These are phyloP conservation scores for Drosophila setosimentum DNA, from an alignment of 2,888 invertebrate species.

Conservation along the genomic window DNA sequence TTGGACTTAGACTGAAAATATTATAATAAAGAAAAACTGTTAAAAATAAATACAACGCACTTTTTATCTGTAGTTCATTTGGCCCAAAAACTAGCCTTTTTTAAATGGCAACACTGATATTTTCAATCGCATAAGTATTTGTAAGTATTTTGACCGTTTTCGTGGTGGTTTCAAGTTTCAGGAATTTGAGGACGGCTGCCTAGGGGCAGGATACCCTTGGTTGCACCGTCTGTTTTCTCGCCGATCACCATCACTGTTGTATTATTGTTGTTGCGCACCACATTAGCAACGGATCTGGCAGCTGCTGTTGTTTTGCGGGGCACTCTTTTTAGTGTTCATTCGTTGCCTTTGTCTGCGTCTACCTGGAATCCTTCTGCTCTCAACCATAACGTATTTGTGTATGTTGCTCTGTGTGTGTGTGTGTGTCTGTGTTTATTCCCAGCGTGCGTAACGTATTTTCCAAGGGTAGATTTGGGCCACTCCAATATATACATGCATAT, in stretches of 20 bases:
- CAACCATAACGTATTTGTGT: background rate
- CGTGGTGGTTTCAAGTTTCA: conserved; percentile 62
- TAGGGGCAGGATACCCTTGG: conserved; percentile 41
- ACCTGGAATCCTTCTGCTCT: conserved; percentile 50
- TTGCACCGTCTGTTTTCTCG: conserved; percentile 24
- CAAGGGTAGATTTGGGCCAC: conserved; percentile 57
- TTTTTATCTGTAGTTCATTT: background rate
- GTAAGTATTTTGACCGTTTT: conserved; percentile 18
- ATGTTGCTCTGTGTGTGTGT: background rate
- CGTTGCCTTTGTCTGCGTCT: conserved; percentile 40
- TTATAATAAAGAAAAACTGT: background rate
- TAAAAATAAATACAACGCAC: background rate
- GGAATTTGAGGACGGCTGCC: conserved; percentile 44
- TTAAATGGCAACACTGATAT: conserved; percentile 5
- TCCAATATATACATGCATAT: conserved; percentile 10
- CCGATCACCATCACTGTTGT: background rate
- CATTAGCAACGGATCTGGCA: conserved; percentile 47
- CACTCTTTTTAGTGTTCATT: conserved; percentile 27
- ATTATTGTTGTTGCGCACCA: background rate
- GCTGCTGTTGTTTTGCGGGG: conserved; percentile 33
- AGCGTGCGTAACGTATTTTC: conserved; percentile 62
- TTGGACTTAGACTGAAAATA: background rate
- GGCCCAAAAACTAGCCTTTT: background rate
- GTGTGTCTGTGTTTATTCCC: conserved; percentile 22
- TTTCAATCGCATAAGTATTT: background rate